phyloP scores from a whole-genome alignment of 2,797 vertebrate genomes.

The Ctenochaetus hawaiiensis region DNA sequence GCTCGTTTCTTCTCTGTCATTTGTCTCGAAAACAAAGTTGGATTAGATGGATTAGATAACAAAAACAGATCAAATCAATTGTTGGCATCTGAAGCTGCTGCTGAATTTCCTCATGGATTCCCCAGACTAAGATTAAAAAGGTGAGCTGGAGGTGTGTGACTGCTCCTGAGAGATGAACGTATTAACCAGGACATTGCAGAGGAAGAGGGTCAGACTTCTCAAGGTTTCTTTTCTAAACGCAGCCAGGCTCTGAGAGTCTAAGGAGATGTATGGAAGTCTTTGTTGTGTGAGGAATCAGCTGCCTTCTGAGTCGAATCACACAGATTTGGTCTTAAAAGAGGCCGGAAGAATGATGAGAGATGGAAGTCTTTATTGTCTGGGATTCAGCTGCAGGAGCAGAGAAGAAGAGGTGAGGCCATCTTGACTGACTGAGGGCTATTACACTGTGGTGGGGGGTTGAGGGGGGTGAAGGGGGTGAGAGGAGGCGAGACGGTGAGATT shows the following conservation, averaged over 20 bases:
- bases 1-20: too few relatives aligned
- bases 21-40: too few relatives aligned
- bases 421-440: constrained; percentile 30
- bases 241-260: constrained; percentile 26
- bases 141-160: neutral
- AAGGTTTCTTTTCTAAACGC: constrained; percentile 27
- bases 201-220: constrained; percentile 2
- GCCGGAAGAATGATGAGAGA: constrained; percentile 29
- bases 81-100: neutral
- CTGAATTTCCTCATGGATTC: neutral
- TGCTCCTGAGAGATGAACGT: too few relatives aligned
- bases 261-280: constrained; percentile 40
- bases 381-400: constrained; percentile 42
- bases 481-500: neutral
- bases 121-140: neutral
- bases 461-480: too few relatives aligned
- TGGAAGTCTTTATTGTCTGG: constrained; percentile 41
- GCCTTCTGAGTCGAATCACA: constrained; percentile 41
- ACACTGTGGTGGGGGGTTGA: neutral
- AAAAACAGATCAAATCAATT: neutral
- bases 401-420: constrained; percentile 48
- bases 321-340: constrained; percentile 60
- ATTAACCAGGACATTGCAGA: neutral
- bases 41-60: too few relatives aligned
- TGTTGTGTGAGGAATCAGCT: constrained; percentile 53